Evolutionary conservation across 2,113 vertebrate species (phyloP).

Genomic region (Diadophis punctatus): DNA sequence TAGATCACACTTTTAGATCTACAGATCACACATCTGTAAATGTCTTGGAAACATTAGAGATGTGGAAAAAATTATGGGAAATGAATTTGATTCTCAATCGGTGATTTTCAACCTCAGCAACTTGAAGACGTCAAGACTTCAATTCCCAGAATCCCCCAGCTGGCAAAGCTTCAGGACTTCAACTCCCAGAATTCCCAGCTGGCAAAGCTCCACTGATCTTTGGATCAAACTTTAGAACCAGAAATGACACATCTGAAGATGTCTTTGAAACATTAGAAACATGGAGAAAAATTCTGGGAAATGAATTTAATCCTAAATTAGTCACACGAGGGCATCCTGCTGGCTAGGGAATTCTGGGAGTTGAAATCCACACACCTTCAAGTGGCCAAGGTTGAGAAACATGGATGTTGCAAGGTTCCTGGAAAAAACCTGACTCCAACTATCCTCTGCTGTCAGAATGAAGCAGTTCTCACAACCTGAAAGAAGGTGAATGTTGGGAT

Average conservation of each 20-base stretch:
- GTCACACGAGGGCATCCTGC: not conserved
- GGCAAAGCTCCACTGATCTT: not conserved
- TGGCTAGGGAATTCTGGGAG: not conserved
- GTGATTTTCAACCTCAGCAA: not conserved
- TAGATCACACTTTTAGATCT: not conserved
- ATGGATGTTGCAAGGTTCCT: not conserved
- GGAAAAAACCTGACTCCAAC: not conserved
- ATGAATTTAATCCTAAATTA: not conserved
- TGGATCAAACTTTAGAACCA: not conserved
- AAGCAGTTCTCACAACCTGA: not conserved
- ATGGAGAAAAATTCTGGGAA: not conserved
- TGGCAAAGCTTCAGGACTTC: too few relatives aligned
- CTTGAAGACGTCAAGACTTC: not conserved
- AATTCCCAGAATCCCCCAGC: not conserved
- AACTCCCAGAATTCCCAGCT: too few relatives aligned
- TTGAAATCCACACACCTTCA: not conserved
- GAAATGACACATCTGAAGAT: not conserved
- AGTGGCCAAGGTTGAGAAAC: not conserved
- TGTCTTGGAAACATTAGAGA: not conserved
- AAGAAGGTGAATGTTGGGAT: not conserved
- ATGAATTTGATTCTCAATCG: not conserved
- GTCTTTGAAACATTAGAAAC: not conserved
- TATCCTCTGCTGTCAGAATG: not conserved
- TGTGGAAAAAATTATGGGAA: not conserved
- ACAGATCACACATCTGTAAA: too few relatives aligned